Evolutionary conservation across 2,113 vertebrate species (phyloP), one percentile per base, ranked within the genome.

Genomic region (Hypomesus transpacificus): DNA sequence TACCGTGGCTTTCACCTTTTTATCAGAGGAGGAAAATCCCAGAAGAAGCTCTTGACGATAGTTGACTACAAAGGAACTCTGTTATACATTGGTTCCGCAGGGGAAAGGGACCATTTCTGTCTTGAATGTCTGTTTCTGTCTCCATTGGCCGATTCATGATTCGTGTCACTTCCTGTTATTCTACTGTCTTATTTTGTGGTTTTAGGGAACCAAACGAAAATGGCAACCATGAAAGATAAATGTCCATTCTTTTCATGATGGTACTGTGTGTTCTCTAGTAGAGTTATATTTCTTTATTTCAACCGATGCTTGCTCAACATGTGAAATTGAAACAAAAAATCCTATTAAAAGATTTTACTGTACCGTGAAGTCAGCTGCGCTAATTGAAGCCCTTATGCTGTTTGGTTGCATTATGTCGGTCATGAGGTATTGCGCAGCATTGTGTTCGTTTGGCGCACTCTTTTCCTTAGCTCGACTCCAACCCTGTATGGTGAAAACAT

Each of bases 401-500:
- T 16, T 28, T 9, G 28, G 58, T 61, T 13, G 66, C 52, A 46
- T 76, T 34, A 72, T 17, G 70, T 75, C 20, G 72, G 56, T 75
- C 22, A 34, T 59, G 52, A 57, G 58, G 59, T 20, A 26, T 75
- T 66, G 77, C 71, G 17, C 74, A 69, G 73, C 39, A 82, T 73
- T 79, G 75, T 65, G 71, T 26, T 26, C 26, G 51, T 68, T 63
- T 73, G 64, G 57, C 71, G 64, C 24, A 31, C 39, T 64, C 53
- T 59, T 65, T 65, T 70, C 79, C 69, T 80, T 76, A 74, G 68
- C 74, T 60, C 80, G 78, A 39, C 85, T 83, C 77, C 81, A 46
- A 68, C 85, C 84, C 75, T 82, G 82, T 77, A 76, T 82, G 86
- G 86, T 78, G 81, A 86, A 86, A 86, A 88, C 85, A 87, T 82